These are phyloP conservation scores for Eueremaeus valkanovi DNA, from an alignment of 2,888 invertebrate genomes.

Conservation along the genomic window DNA sequence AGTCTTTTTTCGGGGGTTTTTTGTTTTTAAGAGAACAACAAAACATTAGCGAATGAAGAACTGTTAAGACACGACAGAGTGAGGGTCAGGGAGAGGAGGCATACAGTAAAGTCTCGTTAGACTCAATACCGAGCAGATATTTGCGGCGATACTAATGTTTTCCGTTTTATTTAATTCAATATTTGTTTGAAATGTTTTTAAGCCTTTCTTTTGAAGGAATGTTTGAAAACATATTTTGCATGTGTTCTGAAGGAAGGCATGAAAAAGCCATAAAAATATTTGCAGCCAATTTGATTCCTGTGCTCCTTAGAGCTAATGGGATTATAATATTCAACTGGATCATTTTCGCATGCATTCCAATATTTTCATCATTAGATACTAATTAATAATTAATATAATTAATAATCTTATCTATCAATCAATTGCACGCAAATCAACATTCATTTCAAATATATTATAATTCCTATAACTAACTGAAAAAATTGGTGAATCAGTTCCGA, in stretches of 20 bases:
- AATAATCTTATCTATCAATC: slow-evolving; percentile 1
- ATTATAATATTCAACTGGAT: too few relatives aligned
- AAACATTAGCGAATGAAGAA: neutral
- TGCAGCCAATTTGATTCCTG: too few relatives aligned
- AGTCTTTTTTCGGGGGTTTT: neutral
- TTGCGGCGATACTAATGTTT: neutral
- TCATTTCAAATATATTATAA: too few relatives aligned
- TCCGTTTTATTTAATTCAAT: too few relatives aligned
- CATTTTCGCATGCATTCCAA: too few relatives aligned
- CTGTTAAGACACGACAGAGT: neutral
- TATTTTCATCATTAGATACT: too few relatives aligned
- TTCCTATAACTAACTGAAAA: neutral
- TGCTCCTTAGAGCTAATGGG: too few relatives aligned
- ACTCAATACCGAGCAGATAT: neutral
- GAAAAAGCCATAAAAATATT: too few relatives aligned
- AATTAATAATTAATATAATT: slow-evolving; percentile 3
- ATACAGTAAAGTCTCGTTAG: neutral
- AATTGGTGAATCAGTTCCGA: neutral
- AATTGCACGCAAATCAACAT: neutral
- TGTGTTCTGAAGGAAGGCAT: too few relatives aligned
- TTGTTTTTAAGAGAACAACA: neutral
- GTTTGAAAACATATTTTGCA: too few relatives aligned
- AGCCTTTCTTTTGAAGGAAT: too few relatives aligned
- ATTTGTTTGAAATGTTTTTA: too few relatives aligned
- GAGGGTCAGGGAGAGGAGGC: neutral